Base-by-base conservation (phyloP, 2,888 invertebrate genomes). In the Erebia aethiops region DNA sequence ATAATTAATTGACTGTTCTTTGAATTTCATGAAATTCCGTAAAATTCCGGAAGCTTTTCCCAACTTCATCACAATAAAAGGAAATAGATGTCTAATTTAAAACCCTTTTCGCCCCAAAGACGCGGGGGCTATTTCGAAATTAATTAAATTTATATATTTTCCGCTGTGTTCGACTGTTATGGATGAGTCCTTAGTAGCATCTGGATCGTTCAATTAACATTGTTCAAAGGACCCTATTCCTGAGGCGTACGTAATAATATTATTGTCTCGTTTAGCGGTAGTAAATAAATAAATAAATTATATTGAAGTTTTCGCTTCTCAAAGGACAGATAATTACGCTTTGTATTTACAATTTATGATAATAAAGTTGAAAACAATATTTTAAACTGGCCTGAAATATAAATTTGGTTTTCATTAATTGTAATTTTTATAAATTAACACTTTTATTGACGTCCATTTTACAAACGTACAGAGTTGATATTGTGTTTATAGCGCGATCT, bases 151-250 rank as follows among this genome's bases (percentile, higher is more conserved):
- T 71, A 68, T 68, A 52, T 64, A 68, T 74, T 74, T 62, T 64
- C 43, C 56, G 58, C 61, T 65, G 64, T 43, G 64, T 61, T 67
- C 64, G 64, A 61, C 67, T 61, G 70, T 69, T 78, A 80, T 80
- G 81, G 81, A 84, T 79, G 80, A 81, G 80, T 80, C 77, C 78
- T 77, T 76, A 73, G 81, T 73, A 72, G 77, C 84, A 80, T 81
- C 82, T 82, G 82, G 81, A 78, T 78, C 76, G 77, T 76, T 76
- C 80, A 85, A 84, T 84, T 84, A 84, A 82, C 80, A 76, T 79
- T 76, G 73, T 75, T 71, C 68, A 75, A 69, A 73, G 63, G 46
- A 64, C 65, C 76, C 72, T 79, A 84, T 82, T 81, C 16, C 71
- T 35, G 26, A 65, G 64, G 61, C 69, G 21, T 51, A 60, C 71